Base-by-base conservation (phyloP, 2,113 vertebrate species). In the Etheostoma spectabile region DNA sequence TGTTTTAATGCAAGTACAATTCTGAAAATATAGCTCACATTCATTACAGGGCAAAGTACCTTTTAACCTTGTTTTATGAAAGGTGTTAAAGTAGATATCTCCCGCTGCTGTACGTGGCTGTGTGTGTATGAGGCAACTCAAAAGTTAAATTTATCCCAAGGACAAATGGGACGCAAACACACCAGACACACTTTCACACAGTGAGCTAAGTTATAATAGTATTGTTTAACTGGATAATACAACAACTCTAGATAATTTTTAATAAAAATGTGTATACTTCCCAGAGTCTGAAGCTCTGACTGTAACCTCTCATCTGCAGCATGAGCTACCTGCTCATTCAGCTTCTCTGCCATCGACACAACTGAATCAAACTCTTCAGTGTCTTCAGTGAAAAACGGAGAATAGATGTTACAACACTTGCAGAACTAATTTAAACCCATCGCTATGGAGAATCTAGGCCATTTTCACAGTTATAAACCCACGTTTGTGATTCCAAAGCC, bases 301-400 rank as follows among this genome's bases (percentile, higher is more conserved):
- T 85, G 86, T 79, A 90, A 89, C 68, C 63, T 84, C 42, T 83
- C 79, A 57, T 92, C 88, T 71, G 76, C 79, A 65, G 67, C 82
- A 69, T 57, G 70, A 77, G 86, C 76, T 68, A 67, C 83, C 80
- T 85, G 88, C 86, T 93, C 84, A 56, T 84, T 91, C 60, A 88
- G 77, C 69, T 27, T 92, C 87, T 89, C 90, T 12, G 82, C 67
- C 5, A 89, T 52, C 42, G 93, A 91, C 78, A 93, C 85, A 35
- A 95, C 88, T 24, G 90, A 92, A 10, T 92, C 91, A 90, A 95
- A 94, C 70, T 95, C 91, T 68, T 95, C 94, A 27, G 92, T 87
- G 24, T 95, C 95, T 95, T 83, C 35, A 19, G 42, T 85, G 38
- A 79, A 24, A 88, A 89, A 87, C 5, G 13, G 49, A 88, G 64